Evolutionary conservation across 2,888 invertebrate genomes (phyloP).

Genomic region (Panopea generosa): DNA sequence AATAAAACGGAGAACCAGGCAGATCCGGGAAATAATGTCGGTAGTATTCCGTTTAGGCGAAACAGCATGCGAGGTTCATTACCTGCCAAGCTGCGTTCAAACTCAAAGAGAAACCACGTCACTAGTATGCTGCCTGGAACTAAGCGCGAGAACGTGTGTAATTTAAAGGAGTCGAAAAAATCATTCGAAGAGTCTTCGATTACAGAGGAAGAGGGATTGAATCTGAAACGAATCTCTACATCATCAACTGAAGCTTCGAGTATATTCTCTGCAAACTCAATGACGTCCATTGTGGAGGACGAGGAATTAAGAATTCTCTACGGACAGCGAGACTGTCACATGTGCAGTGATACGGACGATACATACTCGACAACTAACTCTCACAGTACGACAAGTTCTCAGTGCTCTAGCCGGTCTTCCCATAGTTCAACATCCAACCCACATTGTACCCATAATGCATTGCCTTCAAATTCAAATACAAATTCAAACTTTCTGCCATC

Average conservation of each 20-base stretch:
- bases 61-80: constrained; percentile 64
- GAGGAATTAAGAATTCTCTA: constrained; percentile 52
- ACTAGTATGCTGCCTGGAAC: constrained; percentile 66
- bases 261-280: constrained; percentile 66
- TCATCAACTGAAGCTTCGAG: constrained; percentile 71
- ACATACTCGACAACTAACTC: constrained; percentile 54
- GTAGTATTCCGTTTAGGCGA: constrained; percentile 67
- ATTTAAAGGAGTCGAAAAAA: constrained; percentile 60
- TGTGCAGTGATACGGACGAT: constrained; percentile 64
- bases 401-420: constrained; percentile 51
- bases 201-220: constrained; percentile 58
- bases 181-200: constrained; percentile 64
- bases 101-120: constrained; percentile 47
- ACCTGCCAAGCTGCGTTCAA: constrained; percentile 55
- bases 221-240: constrained; percentile 66
- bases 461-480: constrained; percentile 29
- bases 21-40: constrained; percentile 51
- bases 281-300: constrained; percentile 69
- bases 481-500: constrained; percentile 48
- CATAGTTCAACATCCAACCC: constrained; percentile 35
- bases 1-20: constrained; percentile 60
- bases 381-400: constrained; percentile 49
- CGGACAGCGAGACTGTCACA: constrained; percentile 47
- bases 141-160: constrained; percentile 63
- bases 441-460: constrained; percentile 38